phyloP scores from a whole-genome alignment of 2,797 vertebrate species.

The Rhynchotus rufescens region DNA sequence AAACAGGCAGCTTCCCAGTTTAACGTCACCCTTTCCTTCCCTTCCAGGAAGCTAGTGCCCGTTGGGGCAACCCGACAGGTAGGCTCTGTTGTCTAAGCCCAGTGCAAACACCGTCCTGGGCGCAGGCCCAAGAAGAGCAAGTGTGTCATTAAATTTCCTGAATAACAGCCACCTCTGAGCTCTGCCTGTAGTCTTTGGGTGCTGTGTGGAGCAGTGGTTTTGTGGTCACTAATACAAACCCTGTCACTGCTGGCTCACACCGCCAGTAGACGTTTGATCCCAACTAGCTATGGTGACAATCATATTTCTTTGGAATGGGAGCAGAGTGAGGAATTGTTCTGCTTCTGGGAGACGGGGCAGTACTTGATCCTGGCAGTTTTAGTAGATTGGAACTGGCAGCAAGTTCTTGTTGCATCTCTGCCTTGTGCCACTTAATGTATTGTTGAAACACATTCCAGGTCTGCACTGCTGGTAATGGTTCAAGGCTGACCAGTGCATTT shows the following conservation, averaged over 20 bases:
- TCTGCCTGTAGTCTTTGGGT: not conserved
- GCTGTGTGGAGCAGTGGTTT: not conserved
- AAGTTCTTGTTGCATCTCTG: not conserved
- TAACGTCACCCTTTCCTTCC: conserved; percentile 60
- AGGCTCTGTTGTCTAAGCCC: conserved; percentile 37
- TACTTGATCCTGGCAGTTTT: not conserved
- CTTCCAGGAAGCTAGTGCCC: conserved; percentile 64
- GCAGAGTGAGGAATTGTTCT: not conserved
- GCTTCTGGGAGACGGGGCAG: not conserved
- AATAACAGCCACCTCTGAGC: not conserved
- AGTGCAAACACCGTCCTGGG: not conserved
- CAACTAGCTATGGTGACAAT: not conserved
- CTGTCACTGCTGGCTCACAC: not conserved
- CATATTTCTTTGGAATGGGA: not conserved
- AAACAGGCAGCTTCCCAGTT: conserved; percentile 20
- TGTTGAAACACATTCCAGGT: not conserved
- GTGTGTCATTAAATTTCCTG: conserved; percentile 34
- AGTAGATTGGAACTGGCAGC: not conserved
- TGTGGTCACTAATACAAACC: not conserved
- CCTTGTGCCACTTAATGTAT: not conserved
- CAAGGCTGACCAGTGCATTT: not conserved
- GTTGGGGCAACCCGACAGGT: conserved; percentile 45
- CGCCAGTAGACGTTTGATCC: not conserved
- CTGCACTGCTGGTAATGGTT: conserved; percentile 1
- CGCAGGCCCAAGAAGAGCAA: not conserved